Conservation (phyloP, 2,797 vertebrate species). For the Sylvilagus floridanus region DNA sequence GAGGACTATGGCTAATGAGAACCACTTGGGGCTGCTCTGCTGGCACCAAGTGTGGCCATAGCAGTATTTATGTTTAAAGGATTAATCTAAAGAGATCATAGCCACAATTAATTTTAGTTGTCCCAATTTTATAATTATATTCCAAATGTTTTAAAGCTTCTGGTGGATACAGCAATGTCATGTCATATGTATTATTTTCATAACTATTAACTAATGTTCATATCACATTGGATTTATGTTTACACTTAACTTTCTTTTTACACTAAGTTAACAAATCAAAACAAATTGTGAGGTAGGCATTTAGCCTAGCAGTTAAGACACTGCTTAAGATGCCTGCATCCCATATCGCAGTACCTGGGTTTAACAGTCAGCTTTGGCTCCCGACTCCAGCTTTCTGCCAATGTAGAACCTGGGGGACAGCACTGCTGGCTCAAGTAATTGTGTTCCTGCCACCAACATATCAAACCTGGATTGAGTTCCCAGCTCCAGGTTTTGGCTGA, state of each 20-base stretch:
- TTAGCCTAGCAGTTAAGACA: too few relatives aligned
- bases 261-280: not conserved
- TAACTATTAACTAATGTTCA: not conserved
- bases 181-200: constrained; percentile 39
- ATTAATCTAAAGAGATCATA: not conserved
- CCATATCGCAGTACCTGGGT: too few relatives aligned
- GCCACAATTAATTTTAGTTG: not conserved
- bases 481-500: too few relatives aligned
- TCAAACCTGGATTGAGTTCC: too few relatives aligned
- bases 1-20: not conserved
- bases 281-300: too few relatives aligned
- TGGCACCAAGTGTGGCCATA: not conserved
- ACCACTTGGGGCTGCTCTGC: too few relatives aligned
- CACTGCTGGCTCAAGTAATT: too few relatives aligned
- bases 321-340: too few relatives aligned
- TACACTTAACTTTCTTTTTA: constrained; percentile 28
- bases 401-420: too few relatives aligned
- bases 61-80: not conserved
- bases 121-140: not conserved
- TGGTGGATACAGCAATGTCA: not conserved
- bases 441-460: too few relatives aligned
- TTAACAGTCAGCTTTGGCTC: too few relatives aligned
- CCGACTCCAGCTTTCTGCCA: too few relatives aligned
- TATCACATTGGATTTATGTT: not conserved
- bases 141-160: not conserved